phyloP scores from a whole-genome alignment of 2,797 vertebrate species.

The Sebastiscus tertius region DNA sequence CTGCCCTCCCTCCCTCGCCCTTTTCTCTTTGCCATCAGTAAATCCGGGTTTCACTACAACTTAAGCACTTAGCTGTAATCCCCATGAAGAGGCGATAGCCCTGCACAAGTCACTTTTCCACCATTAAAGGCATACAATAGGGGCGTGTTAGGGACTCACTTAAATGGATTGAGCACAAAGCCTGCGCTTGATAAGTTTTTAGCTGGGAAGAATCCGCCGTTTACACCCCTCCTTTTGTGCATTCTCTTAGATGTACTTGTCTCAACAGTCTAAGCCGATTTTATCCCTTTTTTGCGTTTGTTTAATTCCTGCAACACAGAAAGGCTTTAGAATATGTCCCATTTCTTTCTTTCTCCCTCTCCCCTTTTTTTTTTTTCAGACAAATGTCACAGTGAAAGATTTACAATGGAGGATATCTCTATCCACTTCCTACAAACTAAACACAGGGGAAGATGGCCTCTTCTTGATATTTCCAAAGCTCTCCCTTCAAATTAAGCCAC shows the following conservation, averaged over 20 bases:
- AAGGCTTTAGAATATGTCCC: constrained; percentile 77
- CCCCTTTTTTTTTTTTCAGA: constrained; percentile 40
- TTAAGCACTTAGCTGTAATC: constrained; percentile 84
- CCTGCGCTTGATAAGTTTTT: constrained; percentile 78
- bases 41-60: constrained; percentile 83
- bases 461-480: constrained; percentile 82
- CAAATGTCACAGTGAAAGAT: constrained; percentile 79
- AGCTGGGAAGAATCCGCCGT: constrained; percentile 80
- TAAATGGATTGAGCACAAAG: constrained; percentile 83
- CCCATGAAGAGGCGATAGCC: constrained; percentile 82
- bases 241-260: constrained; percentile 82
- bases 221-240: constrained; percentile 82
- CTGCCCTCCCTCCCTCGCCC: constrained; percentile 66
- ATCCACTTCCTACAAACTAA: constrained; percentile 75
- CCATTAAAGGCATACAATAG: constrained; percentile 83
- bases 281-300: constrained; percentile 76
- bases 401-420: constrained; percentile 74
- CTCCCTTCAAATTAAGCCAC: constrained; percentile 76
- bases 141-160: constrained; percentile 82
- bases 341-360: constrained; percentile 68
- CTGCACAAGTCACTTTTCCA: constrained; percentile 80
- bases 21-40: constrained; percentile 80
- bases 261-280: constrained; percentile 83
- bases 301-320: constrained; percentile 82
- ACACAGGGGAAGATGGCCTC: constrained; percentile 77